Evolutionary conservation across 35 echinoderm and acorn worm species (phyloP).

Genomic region (Strongylocentrotus purpuratus): DNA sequence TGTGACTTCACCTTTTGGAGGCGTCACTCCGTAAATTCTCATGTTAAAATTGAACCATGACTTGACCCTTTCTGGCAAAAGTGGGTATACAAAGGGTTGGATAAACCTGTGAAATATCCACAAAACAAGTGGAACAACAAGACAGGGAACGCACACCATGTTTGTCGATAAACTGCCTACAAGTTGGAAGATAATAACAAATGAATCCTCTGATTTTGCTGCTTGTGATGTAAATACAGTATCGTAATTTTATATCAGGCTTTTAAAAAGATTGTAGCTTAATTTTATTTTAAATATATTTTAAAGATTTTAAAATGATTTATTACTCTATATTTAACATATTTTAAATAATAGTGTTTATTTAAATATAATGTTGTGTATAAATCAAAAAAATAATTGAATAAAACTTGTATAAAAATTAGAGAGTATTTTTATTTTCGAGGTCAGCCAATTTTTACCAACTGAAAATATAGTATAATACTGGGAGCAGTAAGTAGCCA

Average conservation of each 20-base stretch:
- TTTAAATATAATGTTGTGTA: neutral
- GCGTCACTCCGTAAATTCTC: conserved; percentile 62
- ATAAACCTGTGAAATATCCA: conserved; percentile 87
- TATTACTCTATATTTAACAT: neutral
- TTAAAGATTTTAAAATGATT: neutral
- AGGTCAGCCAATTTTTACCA: neutral
- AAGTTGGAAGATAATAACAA: neutral
- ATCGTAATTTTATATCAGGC: neutral
- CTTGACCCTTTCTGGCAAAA: conserved; percentile 73
- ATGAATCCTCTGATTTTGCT: no score
- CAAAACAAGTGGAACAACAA: conserved; percentile 75
- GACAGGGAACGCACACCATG: conserved; percentile 88
- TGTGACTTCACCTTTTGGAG: neutral
- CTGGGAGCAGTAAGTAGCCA: neutral
- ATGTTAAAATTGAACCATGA: conserved; percentile 78
- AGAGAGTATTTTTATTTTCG: neutral
- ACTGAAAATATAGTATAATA: neutral
- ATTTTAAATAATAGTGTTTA: neutral
- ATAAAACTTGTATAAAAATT: neutral
- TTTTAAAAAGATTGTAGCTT: neutral
- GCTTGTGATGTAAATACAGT: neutral
- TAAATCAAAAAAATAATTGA: neutral
- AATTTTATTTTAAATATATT: neutral
- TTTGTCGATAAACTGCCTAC: neutral
- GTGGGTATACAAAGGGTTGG: conserved; percentile 78